Evolutionary conservation across 2,888 invertebrate species (phyloP).

Genomic region (Magallana nippona): DNA sequence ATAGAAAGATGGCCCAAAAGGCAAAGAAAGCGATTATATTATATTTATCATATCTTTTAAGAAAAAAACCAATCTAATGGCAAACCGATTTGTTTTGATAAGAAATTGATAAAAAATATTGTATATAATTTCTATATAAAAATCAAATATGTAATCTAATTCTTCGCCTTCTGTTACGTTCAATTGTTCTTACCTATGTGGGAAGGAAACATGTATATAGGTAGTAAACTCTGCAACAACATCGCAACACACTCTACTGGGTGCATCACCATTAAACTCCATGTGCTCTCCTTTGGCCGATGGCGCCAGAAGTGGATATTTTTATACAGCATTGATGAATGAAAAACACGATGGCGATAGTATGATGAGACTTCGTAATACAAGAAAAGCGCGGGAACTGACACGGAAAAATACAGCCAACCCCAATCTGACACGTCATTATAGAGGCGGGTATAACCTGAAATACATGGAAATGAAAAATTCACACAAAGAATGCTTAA

Average conservation of each 20-base stretch:
- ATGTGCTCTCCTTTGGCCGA: slow-evolving; percentile 86
- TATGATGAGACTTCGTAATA: slow-evolving; percentile 84
- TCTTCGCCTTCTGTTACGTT: no score
- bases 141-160: background rate
- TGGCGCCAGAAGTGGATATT: slow-evolving; percentile 87
- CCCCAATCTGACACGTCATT: slow-evolving; percentile 85
- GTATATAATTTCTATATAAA: background rate
- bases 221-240: slow-evolving; percentile 83
- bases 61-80: no score
- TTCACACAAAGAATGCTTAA: no score
- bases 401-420: slow-evolving; percentile 85
- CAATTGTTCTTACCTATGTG: slow-evolving; percentile 26
- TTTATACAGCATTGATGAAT: slow-evolving; percentile 84
- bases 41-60: no score
- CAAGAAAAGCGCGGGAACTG: slow-evolving; percentile 85
- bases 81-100: background rate
- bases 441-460: slow-evolving; percentile 84
- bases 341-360: slow-evolving; percentile 85
- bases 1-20: no score
- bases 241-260: slow-evolving; percentile 86
- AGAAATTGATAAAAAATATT: background rate
- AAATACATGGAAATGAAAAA: background rate
- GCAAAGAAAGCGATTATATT: no score
- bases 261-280: slow-evolving; percentile 88
- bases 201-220: slow-evolving; percentile 29